These are phyloP conservation scores for Gambusia affinis DNA, from an alignment of 2,113 vertebrate genomes.

Conservation along the genomic window DNA sequence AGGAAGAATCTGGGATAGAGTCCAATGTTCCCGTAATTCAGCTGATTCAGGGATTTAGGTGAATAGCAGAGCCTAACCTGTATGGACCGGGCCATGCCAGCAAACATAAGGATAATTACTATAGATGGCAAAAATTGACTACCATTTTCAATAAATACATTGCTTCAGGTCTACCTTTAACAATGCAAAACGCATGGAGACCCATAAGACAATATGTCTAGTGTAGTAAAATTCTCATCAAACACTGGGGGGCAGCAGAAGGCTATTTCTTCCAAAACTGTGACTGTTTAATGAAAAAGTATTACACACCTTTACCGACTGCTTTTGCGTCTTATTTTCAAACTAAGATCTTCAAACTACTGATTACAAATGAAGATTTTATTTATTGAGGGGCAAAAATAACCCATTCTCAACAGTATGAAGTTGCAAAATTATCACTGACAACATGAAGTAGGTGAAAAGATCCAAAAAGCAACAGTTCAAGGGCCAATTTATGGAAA, in stretches of 20 bases:
- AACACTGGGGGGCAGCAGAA: constrained; percentile 39
- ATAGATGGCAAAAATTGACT: neutral
- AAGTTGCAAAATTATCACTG: too few species aligned
- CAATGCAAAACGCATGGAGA: neutral
- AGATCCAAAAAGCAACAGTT: too few species aligned
- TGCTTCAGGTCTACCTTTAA: neutral
- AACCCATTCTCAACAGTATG: too few species aligned
- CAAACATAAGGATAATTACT: neutral
- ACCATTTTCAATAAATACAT: neutral
- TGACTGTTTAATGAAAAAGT: neutral
- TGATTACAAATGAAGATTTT: too few species aligned
- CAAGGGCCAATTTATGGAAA: too few species aligned
- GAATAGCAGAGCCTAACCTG: constrained; percentile 33
- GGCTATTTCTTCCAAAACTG: too few species aligned
- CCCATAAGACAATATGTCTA: neutral
- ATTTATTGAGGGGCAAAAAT: too few species aligned
- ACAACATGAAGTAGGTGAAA: too few species aligned
- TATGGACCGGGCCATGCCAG: neutral
- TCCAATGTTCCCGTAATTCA: constrained; percentile 41
- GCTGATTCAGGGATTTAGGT: constrained; percentile 45
- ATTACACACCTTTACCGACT: too few species aligned
- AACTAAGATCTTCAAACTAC: too few species aligned
- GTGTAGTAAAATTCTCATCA: too few species aligned
- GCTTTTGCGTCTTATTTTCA: too few species aligned
- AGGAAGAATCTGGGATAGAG: constrained; percentile 49